phyloP scores from a whole-genome alignment of 1,140 invertebrate genomes.

The Lethrus apterus region DNA sequence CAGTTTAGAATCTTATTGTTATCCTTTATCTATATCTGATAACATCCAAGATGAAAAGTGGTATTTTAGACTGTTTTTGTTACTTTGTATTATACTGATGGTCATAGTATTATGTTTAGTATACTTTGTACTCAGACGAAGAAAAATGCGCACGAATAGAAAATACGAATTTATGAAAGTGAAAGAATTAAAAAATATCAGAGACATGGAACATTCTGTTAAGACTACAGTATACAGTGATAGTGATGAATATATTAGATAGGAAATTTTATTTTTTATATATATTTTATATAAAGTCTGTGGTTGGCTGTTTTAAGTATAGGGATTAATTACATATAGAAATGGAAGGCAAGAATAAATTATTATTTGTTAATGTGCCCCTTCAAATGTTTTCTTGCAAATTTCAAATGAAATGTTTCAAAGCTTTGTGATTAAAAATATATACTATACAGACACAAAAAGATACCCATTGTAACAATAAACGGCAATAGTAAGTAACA shows the following conservation, averaged over 20 bases:
- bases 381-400: too few species aligned
- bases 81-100: slow-evolving; percentile 25
- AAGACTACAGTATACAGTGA: slow-evolving; percentile 29
- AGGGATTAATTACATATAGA: too few species aligned
- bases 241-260: slow-evolving; percentile 19
- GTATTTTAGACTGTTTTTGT: slow-evolving; percentile 31
- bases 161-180: slow-evolving; percentile 15
- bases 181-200: slow-evolving; percentile 19
- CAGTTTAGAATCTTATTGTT: slow-evolving; percentile 38
- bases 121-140: slow-evolving; percentile 15
- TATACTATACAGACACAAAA: too few species aligned
- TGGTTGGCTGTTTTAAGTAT: too few species aligned
- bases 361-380: too few species aligned
- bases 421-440: too few species aligned
- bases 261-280: too few species aligned
- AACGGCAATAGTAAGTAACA: too few species aligned
- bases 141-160: slow-evolving; percentile 1
- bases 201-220: slow-evolving; percentile 24
- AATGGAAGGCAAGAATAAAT: too few species aligned
- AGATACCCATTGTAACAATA: too few species aligned
- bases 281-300: too few species aligned
- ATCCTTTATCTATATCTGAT: slow-evolving; percentile 33
- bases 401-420: too few species aligned
- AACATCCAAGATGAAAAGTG: slow-evolving; percentile 34
- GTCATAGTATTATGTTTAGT: slow-evolving; percentile 18